Conservation (phyloP, 1,140 invertebrate species). For the Eumaeus atala region DNA sequence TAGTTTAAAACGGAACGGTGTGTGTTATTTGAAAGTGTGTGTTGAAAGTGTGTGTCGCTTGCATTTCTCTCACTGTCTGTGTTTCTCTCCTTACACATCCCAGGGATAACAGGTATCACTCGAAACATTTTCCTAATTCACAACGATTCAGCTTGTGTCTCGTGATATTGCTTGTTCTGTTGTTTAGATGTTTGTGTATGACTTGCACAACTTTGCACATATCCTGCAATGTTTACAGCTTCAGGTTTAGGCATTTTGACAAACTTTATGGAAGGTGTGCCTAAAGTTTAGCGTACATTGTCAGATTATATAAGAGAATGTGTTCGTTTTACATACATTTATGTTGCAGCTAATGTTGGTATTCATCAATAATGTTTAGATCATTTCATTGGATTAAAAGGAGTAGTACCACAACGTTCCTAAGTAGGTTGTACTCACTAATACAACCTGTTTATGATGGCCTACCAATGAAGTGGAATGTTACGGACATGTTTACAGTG, state of each 20-base stretch:
- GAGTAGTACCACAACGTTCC: no score
- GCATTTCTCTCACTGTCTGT: constrained; percentile 71
- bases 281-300: no score
- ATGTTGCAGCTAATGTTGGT: constrained; percentile 6
- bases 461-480: no score
- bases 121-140: constrained; percentile 48
- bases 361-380: no score
- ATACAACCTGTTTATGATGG: no score
- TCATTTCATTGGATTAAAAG: no score
- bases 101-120: constrained; percentile 72
- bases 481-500: no score
- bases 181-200: constrained; percentile 10
- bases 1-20: neutral
- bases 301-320: neutral
- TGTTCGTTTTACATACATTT: neutral
- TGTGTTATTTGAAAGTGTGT: constrained; percentile 36
- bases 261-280: neutral
- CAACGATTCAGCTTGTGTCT: constrained; percentile 51
- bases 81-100: constrained; percentile 70
- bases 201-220: constrained; percentile 9
- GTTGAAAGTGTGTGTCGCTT: constrained; percentile 57
- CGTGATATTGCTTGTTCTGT: constrained; percentile 52
- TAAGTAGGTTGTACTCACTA: no score
- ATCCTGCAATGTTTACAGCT: constrained; percentile 7
- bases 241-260: constrained; percentile 1